phyloP scores from a whole-genome alignment of 2,113 vertebrate species.

The Vulpes lagopus region DNA sequence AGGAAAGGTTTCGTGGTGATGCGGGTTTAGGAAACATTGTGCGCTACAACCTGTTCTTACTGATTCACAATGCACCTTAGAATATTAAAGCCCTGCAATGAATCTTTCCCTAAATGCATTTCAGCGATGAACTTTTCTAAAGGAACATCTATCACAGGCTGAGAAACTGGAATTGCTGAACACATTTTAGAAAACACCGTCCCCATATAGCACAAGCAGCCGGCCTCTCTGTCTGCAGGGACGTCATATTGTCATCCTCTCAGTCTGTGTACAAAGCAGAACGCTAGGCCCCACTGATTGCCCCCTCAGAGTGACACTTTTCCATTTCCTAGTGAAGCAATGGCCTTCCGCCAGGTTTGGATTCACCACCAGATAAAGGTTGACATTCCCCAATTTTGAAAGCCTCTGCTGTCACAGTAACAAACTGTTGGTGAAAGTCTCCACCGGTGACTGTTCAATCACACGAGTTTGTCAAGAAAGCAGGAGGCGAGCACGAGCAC shows the following conservation, averaged over 20 bases:
- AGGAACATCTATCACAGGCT: background rate
- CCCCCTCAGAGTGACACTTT: background rate
- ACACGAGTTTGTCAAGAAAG: background rate
- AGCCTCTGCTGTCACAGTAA: constrained; percentile 43
- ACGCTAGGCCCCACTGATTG: background rate
- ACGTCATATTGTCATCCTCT: background rate
- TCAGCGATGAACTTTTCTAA: background rate
- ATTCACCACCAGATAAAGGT: constrained; percentile 42
- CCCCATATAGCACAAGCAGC: background rate
- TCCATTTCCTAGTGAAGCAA: constrained; percentile 41
- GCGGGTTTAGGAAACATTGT: background rate
- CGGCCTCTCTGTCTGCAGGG: background rate
- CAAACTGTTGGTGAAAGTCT: constrained; percentile 59
- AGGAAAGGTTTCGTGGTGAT: background rate
- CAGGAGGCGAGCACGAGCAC: background rate
- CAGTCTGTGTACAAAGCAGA: background rate
- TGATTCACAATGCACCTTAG: background rate
- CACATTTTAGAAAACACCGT: background rate
- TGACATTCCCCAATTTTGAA: constrained; percentile 48
- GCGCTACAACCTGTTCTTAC: background rate
- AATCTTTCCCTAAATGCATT: background rate
- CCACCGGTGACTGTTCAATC: constrained; percentile 55
- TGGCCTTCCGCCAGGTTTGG: background rate
- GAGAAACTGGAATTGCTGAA: background rate
- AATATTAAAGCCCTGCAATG: background rate